phyloP scores from a whole-genome alignment of 2,113 vertebrate species.

The Riparia riparia region DNA sequence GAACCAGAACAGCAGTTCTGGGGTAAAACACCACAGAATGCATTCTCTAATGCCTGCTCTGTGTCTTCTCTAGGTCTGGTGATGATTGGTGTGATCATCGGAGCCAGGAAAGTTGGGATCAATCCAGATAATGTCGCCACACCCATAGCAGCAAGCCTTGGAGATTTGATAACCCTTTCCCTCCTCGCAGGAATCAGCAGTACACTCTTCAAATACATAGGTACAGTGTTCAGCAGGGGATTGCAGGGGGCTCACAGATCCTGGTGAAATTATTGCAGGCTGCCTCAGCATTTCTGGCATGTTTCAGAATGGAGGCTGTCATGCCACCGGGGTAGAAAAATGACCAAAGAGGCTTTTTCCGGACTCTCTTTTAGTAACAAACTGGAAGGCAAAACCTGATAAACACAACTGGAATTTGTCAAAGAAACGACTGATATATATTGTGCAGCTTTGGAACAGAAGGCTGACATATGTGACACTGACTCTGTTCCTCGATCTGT shows the following conservation, averaged over 20 bases:
- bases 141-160: slow-evolving; percentile 95
- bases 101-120: slow-evolving; percentile 90
- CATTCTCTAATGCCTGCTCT: not conserved
- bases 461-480: not conserved
- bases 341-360: not conserved
- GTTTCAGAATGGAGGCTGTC: not conserved
- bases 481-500: not conserved
- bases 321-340: not conserved
- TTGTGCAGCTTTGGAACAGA: not conserved
- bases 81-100: slow-evolving; percentile 91
- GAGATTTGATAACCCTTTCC: slow-evolving; percentile 92
- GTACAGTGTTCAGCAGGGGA: slow-evolving; percentile 60
- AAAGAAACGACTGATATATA: not conserved
- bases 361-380: not conserved
- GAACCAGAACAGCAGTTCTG: not conserved
- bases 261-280: not conserved
- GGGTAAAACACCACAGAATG: not conserved
- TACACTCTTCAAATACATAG: slow-evolving; percentile 84
- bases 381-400: not conserved
- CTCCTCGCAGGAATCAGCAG: slow-evolving; percentile 91
- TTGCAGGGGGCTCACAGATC: not conserved
- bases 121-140: slow-evolving; percentile 98
- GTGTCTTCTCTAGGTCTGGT: slow-evolving; percentile 82
- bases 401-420: not conserved
- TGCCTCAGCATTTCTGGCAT: not conserved